Base-by-base conservation (phyloP, 1,140 invertebrate species). In the Drosophila sp. region DNA sequence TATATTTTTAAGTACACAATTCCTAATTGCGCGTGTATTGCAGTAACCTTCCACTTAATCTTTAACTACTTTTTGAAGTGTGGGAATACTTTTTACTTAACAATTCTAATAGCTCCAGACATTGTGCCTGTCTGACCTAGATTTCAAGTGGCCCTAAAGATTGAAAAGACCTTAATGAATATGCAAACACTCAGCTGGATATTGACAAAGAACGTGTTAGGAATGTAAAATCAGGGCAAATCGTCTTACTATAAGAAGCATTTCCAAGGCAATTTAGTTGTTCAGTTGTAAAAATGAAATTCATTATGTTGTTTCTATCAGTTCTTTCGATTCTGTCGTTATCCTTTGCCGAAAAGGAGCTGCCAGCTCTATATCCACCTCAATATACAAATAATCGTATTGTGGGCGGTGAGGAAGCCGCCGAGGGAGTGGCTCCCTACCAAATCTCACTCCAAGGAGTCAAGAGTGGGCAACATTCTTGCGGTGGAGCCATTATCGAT, bases 401-500 rank as follows among this genome's bases (percentile, higher is more conserved):
- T 63, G 92, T 93, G 33, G 93, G 93, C 41, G 93, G 93, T 29
- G 72, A 82, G 57, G 91, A 91, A 33, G 93, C 93, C 0, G 58
- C 86, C 6, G 86, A 89, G 27, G 92, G 92, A 3, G 66, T 89
- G 55, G 92, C 92, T 29, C 92, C 93, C 0, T 93, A 92, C 64
- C 92, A 93, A 66, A 90, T 93, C 11, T 93, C 93, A 2, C 70
- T 93, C 3, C 90, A 92, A n/a, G 56, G 84, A 29, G 41, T 40
- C 0, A 40, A 61, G 1, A 72, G 67, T 17, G 79, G 82, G 0
- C 63, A 71, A 3, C 93, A 93, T 63, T 92, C 91, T n/a, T 93
- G 93, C 57, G 93, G 93, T 2, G 93, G 93, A n/a, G 92, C 93
- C 0, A 92, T 93, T 25, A 85, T 93, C 1, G 91, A 91, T 30